Base-by-base conservation (phyloP, 2,888 invertebrate genomes). In the Cosmorhoe ocellata region DNA sequence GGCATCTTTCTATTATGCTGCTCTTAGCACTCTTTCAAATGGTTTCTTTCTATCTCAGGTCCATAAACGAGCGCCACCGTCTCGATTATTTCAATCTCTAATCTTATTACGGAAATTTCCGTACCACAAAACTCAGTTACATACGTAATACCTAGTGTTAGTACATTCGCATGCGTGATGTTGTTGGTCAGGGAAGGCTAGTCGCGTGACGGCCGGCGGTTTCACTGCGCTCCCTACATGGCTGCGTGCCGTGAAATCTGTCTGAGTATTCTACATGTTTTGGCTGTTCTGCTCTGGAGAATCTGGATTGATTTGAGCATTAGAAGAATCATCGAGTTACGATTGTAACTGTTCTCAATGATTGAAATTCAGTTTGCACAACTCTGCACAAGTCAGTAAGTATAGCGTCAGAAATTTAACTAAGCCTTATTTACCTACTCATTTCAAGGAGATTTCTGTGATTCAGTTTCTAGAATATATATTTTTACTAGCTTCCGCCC, bases 171-270 rank as follows among this genome's bases (percentile, higher is more conserved):
- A 45, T 51, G 52, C 59, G 42, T 44, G 45, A 31, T 55, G 57
- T 56, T 63, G 59, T 57, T 64, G 54, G 58, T 60, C 64, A 56
- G 59, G 60, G 50, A 61, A 61, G 47, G 53, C 58, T 59, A 45
- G 14, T 52, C 44, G 58, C 54, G 56, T 58, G 58, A 26, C 51
- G 56, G 41, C 46, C 51, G 57, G 5, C 48, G 62, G 67, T 77
- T 78, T 77, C 71, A 68, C 76, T 60, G 59, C 52, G 62, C 63
- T 63, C 67, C 71, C 71, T 66, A 69, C 64, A 66, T 71, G 71
- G 60, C 36, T 63, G 66, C 58, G 37, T 61, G 60, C 69, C 69
- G 75, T 75, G 69, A 74, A 76, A 72, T 71, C 60, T 61, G 62
- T 64, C 48, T 45, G 49, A 28, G 30, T 36, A 24, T 27, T 37